Conservation (phyloP, 2,888 invertebrate species). For the Cremastinae sp. region DNA sequence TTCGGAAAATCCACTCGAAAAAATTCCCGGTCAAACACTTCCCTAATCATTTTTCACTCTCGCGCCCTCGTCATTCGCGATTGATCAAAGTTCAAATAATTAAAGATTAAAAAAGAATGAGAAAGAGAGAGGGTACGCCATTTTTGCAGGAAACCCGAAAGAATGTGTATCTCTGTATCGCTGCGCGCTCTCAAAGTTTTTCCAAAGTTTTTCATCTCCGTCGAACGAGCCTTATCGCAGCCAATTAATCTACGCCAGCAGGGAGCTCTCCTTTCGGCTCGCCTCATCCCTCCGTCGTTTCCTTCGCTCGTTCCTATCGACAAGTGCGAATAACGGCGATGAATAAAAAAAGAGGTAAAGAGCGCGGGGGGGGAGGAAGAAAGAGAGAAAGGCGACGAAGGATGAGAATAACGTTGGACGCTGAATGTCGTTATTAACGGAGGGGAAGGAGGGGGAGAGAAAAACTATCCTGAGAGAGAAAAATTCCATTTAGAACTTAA, state of each 20-base stretch:
- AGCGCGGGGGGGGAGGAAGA: constrained; percentile 2
- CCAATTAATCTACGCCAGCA: constrained; percentile 53
- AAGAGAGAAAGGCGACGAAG: constrained; percentile 25
- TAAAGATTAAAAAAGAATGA: too few species aligned
- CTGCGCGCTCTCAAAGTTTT: constrained; percentile 7
- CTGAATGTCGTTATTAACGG: too few species aligned
- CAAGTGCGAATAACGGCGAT: constrained; percentile 8
- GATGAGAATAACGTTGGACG: too few species aligned
- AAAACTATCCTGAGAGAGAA: constrained; percentile 39
- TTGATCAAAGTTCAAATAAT: too few species aligned
- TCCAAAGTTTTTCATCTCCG: constrained; percentile 25
- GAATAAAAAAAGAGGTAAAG: constrained; percentile 33
- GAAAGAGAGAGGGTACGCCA: not conserved
- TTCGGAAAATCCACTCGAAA: not conserved
- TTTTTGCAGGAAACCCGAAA: not conserved
- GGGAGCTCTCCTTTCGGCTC: constrained; percentile 29
- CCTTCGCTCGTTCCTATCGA: constrained; percentile 16
- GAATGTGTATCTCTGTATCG: not conserved
- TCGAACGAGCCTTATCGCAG: constrained; percentile 37
- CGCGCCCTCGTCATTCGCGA: too few species aligned
- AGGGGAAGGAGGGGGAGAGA: constrained; percentile 20
- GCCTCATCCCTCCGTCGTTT: constrained; percentile 13
- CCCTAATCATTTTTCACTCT: too few species aligned
- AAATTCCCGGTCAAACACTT: too few species aligned
- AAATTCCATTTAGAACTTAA: constrained; percentile 58